A percentile compares a stretch with the other conserved stretches of the same genome.
These are phyloP conservation scores for Synergus itoensis DNA, from an alignment of 2,888 invertebrate species.

Conservation along the genomic window DNA sequence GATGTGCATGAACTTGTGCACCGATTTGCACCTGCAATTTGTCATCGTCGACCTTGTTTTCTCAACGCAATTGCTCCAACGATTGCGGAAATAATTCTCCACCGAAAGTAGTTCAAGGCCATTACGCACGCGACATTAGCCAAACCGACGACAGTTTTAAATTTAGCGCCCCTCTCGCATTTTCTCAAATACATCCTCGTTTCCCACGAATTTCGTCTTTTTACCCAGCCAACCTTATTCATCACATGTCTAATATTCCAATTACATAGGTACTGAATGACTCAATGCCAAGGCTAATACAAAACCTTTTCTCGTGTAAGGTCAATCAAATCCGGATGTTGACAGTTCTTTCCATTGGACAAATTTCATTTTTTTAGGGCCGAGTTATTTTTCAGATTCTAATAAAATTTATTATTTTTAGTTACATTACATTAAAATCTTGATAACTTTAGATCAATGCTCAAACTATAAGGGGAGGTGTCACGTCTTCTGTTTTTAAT, in stretches of 20 bases:
- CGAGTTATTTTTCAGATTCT: not conserved
- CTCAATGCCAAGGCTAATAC: conserved; percentile 36
- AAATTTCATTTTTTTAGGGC: not conserved
- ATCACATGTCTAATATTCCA: conserved; percentile 30
- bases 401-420: not conserved
- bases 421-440: not conserved
- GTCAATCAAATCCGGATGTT: not conserved
- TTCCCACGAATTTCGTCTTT: conserved; percentile 22
- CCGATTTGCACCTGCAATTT: conserved; percentile 42
- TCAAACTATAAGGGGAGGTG: no score
- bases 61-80: conserved; percentile 44
- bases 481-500: no score
- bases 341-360: not conserved
- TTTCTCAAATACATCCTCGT: conserved; percentile 38
- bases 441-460: no score
- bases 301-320: not conserved
- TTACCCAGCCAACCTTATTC: conserved; percentile 26
- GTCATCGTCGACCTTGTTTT: conserved; percentile 49
- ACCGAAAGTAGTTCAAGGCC: conserved; percentile 63
- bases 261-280: conserved; percentile 8
- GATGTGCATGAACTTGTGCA: not conserved
- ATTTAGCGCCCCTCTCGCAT: conserved; percentile 22
- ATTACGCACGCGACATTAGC: conserved; percentile 50
- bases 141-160: conserved; percentile 39
- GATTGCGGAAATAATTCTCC: conserved; percentile 61